Base-by-base conservation (phyloP, 2,797 vertebrate species). In the Gastrophryne carolinensis region DNA sequence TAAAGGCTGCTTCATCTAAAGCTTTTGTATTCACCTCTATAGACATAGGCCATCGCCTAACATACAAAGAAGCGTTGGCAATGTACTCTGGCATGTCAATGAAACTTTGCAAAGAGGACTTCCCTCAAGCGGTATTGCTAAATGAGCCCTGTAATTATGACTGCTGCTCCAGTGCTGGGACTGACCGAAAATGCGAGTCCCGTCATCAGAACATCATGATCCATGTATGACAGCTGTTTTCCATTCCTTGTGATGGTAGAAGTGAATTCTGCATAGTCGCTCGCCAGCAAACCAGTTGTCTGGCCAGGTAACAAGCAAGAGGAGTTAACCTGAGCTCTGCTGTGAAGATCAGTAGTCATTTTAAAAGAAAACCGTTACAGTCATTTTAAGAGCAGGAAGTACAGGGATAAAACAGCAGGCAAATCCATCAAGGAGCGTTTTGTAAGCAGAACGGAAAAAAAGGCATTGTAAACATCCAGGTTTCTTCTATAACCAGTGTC, bases 181-280 rank as follows among this genome's bases (percentile, higher is more conserved):
- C 44, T 47, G 8, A 8, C n/a, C 26, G 8, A 34, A 64, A 39
- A 19, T 27, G 35, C 52, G 29, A 15, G 10, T 39, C 52, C n/a
- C 19, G 47, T 13, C n/a, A 10, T 21, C 49, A 7, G 30, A 60
- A 35, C 9, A 47, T 65, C n/a, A 37, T 53, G 24, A 65, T 39
- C 30, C 15, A 24, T 82, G 34, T 78, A 86, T 67, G 75, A 64
- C 84, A 86, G 65, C 83, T 82, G 44, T 81, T 82, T 81, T 68
- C 73, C 41, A 80, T 82, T 85, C 81, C 80, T 81, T 44, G 82
- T 34, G 70, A 75, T 81, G 84, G 78, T 73, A 80, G 41, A 75
- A 63, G 65, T 64, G 56, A 54, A 52, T 82, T 79, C 78, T 72
- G 26, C 71, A 81, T 81, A 80, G 81, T 79, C 83, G 79, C 78